Percentiles rank a stretch among this genome's conserved stretches.
Evolutionary conservation across 1,140 invertebrate genomes (phyloP).

Genomic region (Lasioglossum albipes): DNA sequence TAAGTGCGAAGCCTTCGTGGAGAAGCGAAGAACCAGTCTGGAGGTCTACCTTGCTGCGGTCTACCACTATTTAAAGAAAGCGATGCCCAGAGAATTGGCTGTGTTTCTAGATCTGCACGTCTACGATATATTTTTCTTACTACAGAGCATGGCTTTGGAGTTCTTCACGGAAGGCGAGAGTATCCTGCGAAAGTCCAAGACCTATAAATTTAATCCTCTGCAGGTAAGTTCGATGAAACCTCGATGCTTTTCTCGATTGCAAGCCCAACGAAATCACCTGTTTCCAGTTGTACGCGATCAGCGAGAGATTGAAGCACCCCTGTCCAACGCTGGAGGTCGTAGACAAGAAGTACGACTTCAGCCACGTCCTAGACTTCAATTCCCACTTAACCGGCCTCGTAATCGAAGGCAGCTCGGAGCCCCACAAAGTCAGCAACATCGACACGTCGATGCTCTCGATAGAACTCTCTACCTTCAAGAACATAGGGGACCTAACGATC

Average conservation of each 20-base stretch:
- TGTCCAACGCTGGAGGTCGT: slow-evolving; percentile 87
- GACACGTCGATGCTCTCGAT: slow-evolving; percentile 88
- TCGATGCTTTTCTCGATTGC: background rate
- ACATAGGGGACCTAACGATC: slow-evolving; percentile 83
- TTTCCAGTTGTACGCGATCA: slow-evolving; percentile 92
- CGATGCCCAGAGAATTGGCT: slow-evolving; percentile 88
- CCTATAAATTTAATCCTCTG: slow-evolving; percentile 85
- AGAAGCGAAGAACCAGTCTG: slow-evolving; percentile 88
- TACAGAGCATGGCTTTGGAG: slow-evolving; percentile 88
- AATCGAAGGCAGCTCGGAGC: slow-evolving; percentile 85
- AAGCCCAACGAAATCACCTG: background rate
- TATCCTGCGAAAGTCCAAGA: slow-evolving; percentile 82
- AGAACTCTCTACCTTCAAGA: slow-evolving; percentile 91
- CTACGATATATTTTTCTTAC: slow-evolving; percentile 90
- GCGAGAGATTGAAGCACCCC: slow-evolving; percentile 91
- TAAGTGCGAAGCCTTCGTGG: slow-evolving; percentile 90
- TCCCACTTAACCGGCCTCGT: slow-evolving; percentile 85
- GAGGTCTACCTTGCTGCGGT: slow-evolving; percentile 90
- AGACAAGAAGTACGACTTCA: slow-evolving; percentile 89
- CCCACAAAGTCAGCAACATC: slow-evolving; percentile 89
- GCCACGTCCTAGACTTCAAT: slow-evolving; percentile 94
- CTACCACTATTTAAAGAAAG: slow-evolving; percentile 86
- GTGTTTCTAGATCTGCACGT: slow-evolving; percentile 90
- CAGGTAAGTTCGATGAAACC: slow-evolving; percentile 81
- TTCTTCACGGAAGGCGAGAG: slow-evolving; percentile 86